Evolutionary conservation across 2,888 invertebrate genomes (phyloP), one percentile per base, ranked within the genome.

Genomic region (Troilus luridus): DNA sequence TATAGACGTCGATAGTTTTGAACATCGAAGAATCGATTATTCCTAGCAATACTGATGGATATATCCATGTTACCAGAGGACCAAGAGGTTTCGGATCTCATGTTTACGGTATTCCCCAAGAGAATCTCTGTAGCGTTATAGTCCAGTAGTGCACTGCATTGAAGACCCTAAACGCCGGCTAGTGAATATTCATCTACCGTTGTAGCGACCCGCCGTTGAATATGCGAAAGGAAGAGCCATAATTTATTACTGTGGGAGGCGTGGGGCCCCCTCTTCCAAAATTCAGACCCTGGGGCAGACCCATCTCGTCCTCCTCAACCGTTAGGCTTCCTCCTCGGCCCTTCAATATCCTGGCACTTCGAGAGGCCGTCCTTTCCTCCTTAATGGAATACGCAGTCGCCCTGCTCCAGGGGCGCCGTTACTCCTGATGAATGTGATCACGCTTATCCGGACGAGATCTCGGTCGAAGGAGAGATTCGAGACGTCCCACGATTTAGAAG

Each of bases 211-310:
- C 14, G 21, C 9, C 41, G 72, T 77, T 77, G 72, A 77, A 77
- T 77, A 77, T 77, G 72, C 72, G 27, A 77, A 77, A 77, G 72
- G 72, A 24, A 8, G 27, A 12, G 72, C 72, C 72, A 77, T 77
- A 41, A 77, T 77, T 77, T 77, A 77, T 77, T 77, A 27, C 72
- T 77, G 8, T 14, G 72, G 27, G 41, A 5, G 41, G 5, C 2
- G 41, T 5, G 41, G 41, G 72, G 17, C 17, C 27, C 6, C 72
- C 19, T 77, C 27, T 8, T 19, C 72, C 27, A 41, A 77, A 77
- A 41, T 77, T 0, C 17, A 41, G 17, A 8, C 17, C 72, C 72
- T 17, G 27, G 72, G 67, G 67, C 67, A 27, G 0, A 24, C 24
- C 24, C 67, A 67, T 67, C 67, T 67, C 64, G n/a, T 14, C 24